Evolutionary conservation across 2,113 vertebrate species (phyloP).

Genomic region (Salvelinus sp.): DNA sequence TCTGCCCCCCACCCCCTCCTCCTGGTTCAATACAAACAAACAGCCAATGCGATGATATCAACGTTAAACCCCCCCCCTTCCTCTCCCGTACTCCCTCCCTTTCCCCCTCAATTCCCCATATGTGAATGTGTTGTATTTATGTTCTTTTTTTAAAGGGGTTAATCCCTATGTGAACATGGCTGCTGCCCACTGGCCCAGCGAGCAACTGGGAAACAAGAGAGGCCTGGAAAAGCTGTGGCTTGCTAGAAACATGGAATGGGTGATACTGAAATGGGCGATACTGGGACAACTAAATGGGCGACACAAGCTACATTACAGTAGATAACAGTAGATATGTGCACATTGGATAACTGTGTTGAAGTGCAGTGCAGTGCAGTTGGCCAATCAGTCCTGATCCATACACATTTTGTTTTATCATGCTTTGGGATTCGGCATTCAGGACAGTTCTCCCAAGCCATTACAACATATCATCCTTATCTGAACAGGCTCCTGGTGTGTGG

Average conservation of each 20-base stretch:
- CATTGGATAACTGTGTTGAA: too few relatives aligned
- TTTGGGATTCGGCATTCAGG: too few relatives aligned
- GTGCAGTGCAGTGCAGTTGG: too few relatives aligned
- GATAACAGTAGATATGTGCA: too few relatives aligned
- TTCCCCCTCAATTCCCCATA: slow-evolving; percentile 43
- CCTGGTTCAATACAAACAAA: slow-evolving; percentile 39
- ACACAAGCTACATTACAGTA: too few relatives aligned
- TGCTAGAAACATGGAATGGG: too few relatives aligned
- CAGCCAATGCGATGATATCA: slow-evolving; percentile 75
- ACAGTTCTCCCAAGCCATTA: too few relatives aligned
- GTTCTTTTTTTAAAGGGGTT: slow-evolving; percentile 68
- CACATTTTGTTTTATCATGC: background rate
- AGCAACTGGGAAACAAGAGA: background rate
- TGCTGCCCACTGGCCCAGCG: slow-evolving; percentile 24
- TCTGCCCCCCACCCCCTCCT: slow-evolving; percentile 1
- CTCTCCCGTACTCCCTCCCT: slow-evolving; percentile 32
- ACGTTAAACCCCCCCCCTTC: slow-evolving; percentile 51
- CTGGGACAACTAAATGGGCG: too few relatives aligned
- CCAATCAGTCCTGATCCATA: background rate
- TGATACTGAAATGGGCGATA: background rate
- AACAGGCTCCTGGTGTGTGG: slow-evolving; percentile 86
- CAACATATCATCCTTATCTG: slow-evolving; percentile 75
- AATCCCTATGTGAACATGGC: slow-evolving; percentile 76
- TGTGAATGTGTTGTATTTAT: slow-evolving; percentile 73
- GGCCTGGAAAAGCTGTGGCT: too few relatives aligned